These are phyloP conservation scores for Stichopus horrens DNA, from an alignment of 53 echinoderm and acorn worm genomes.

Conservation along the genomic window DNA sequence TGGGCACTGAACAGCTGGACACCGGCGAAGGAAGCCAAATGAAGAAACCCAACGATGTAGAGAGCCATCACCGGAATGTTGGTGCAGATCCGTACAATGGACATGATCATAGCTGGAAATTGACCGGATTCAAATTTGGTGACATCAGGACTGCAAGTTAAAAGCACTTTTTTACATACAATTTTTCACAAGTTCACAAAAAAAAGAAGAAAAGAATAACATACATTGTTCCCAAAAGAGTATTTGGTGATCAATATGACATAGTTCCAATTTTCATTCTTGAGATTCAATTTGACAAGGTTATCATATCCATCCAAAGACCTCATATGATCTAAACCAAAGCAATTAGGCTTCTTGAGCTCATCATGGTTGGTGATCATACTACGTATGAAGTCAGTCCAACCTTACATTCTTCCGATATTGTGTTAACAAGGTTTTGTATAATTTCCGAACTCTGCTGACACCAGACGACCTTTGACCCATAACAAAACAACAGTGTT, in stretches of 20 bases:
- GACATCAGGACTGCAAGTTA: too few relatives aligned
- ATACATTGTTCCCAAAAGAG: too few relatives aligned
- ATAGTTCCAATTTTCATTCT: too few relatives aligned
- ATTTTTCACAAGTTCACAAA: too few relatives aligned
- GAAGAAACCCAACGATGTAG: slow-evolving; percentile 11
- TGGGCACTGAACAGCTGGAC: slow-evolving; percentile 37
- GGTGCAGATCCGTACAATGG: slow-evolving; percentile 11
- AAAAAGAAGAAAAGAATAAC: too few relatives aligned
- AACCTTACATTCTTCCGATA: neutral
- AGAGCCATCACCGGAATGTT: slow-evolving; percentile 30
- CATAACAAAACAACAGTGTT: neutral
- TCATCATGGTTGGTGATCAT: neutral
- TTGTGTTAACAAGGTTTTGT: neutral
- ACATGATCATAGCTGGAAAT: slow-evolving; percentile 23
- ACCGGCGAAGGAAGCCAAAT: slow-evolving; percentile 29
- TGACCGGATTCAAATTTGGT: too few relatives aligned
- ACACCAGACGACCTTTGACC: neutral
- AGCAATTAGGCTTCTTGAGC: neutral
- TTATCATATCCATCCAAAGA: neutral
- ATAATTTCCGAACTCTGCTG: neutral
- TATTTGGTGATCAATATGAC: too few relatives aligned
- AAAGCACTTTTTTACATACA: too few relatives aligned
- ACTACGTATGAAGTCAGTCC: neutral
- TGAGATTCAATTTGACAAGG: neutral
- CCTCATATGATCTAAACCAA: neutral